phyloP scores from a whole-genome alignment of 1,140 invertebrate genomes.

The Nephila pilipes region DNA sequence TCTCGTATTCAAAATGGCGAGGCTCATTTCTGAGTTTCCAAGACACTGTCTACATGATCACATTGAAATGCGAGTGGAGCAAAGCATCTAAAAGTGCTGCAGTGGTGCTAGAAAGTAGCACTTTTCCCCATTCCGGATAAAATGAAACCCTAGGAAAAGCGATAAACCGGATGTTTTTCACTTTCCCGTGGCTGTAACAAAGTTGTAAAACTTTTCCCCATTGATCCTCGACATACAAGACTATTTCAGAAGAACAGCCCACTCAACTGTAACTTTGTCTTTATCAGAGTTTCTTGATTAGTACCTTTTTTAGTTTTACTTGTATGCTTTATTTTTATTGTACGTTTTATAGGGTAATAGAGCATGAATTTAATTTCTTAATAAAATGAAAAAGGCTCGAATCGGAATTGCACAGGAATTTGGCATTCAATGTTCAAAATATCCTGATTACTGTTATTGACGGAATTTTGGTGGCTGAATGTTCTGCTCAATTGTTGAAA shows the following conservation, averaged over 20 bases:
- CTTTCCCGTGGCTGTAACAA: conserved; percentile 7
- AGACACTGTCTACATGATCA: not conserved
- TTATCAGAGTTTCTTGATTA: not conserved
- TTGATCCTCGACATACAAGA: not conserved
- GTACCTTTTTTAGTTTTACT: not conserved
- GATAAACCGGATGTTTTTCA: conserved; percentile 18
- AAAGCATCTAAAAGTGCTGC: not conserved
- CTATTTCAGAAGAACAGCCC: not conserved
- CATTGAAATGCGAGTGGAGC: not conserved
- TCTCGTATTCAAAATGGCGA: too few species aligned
- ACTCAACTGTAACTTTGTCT: not conserved
- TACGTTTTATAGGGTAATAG: too few species aligned
- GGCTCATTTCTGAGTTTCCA: not conserved
- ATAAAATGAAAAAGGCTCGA: too few species aligned
- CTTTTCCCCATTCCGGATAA: conserved; percentile 1
- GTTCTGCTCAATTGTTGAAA: too few species aligned
- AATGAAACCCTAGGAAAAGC: conserved; percentile 9
- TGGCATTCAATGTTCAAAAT: too few species aligned
- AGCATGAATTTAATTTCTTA: too few species aligned
- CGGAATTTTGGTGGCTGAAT: too few species aligned
- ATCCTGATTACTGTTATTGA: too few species aligned
- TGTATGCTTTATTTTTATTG: too few species aligned
- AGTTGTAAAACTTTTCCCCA: not conserved
- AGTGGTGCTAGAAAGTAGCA: not conserved
- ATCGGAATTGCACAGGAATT: too few species aligned